phyloP scores from a whole-genome alignment of 2,797 vertebrate species.

The Sandelia bainsii region DNA sequence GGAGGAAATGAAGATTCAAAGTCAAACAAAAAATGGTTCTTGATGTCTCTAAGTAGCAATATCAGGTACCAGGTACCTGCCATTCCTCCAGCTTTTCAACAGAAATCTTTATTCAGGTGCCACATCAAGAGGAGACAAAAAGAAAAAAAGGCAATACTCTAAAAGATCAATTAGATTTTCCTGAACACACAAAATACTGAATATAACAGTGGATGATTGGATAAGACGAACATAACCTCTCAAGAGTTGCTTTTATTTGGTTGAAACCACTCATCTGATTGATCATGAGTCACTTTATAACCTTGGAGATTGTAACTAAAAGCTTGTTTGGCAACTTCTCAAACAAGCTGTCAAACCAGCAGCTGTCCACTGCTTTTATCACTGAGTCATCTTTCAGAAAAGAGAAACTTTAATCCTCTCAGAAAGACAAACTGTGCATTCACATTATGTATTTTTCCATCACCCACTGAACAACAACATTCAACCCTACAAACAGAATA shows the following conservation, averaged over 20 bases:
- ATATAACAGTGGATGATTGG: background rate
- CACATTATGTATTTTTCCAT: too few species aligned
- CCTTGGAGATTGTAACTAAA: constrained; percentile 33
- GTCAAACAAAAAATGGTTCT: background rate
- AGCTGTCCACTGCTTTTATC: constrained; percentile 24
- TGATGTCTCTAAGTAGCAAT: background rate
- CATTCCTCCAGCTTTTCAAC: background rate
- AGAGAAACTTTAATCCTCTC: constrained; percentile 11
- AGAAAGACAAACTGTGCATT: background rate
- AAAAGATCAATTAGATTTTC: background rate
- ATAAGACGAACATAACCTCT: background rate
- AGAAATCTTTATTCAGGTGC: background rate
- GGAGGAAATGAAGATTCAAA: too few species aligned
- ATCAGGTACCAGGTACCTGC: background rate
- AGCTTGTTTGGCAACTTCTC: constrained; percentile 52
- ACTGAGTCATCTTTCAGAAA: constrained; percentile 32
- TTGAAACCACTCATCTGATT: constrained; percentile 34
- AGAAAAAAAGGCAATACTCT: background rate
- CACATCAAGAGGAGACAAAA: background rate
- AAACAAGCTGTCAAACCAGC: constrained; percentile 29
- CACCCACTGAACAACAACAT: background rate
- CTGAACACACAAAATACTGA: background rate
- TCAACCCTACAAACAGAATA: background rate
- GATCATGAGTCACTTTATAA: constrained; percentile 32
- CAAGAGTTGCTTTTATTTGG: background rate